A percentile compares a stretch with the other conserved stretches of the same genome.
Evolutionary conservation across 2,888 invertebrate species (phyloP).

Genomic region (Drosophila demipolita): DNA sequence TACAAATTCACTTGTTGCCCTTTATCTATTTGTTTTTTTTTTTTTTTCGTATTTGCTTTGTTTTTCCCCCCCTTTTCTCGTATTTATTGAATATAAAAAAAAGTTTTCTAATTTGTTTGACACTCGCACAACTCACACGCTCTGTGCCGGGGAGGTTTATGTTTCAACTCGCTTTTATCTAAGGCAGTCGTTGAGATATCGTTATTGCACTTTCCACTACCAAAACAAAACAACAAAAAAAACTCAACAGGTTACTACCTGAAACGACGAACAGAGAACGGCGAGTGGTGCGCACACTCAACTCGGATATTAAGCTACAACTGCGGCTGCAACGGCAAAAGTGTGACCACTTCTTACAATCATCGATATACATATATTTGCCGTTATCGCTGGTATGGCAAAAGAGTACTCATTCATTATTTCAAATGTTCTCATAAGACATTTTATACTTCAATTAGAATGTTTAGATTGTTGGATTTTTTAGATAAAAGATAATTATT

Average conservation of each 20-base stretch:
- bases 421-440: background rate
- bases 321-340: slow-evolving; percentile 28
- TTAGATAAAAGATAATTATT: background rate
- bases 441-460: background rate
- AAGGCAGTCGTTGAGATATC: slow-evolving; percentile 39
- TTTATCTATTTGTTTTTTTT: slow-evolving; percentile 31
- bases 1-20: slow-evolving; percentile 45
- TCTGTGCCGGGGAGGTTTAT: slow-evolving; percentile 38
- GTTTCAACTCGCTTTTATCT: slow-evolving; percentile 43
- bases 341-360: slow-evolving; percentile 22
- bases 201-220: slow-evolving; percentile 57
- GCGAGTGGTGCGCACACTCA: slow-evolving; percentile 44
- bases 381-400: slow-evolving; percentile 9
- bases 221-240: slow-evolving; percentile 48
- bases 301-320: slow-evolving; percentile 46
- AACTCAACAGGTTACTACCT: slow-evolving; percentile 53
- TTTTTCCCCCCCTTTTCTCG: slow-evolving; percentile 18
- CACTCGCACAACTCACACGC: slow-evolving; percentile 53
- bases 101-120: slow-evolving; percentile 55
- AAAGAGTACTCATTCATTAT: background rate
- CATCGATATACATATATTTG: slow-evolving; percentile 11
- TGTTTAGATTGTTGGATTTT: background rate
- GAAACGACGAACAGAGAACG: slow-evolving; percentile 10
- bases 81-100: slow-evolving; percentile 51
- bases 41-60: slow-evolving; percentile 20